Percentiles rank a stretch among this genome's conserved stretches.
phyloP scores from a whole-genome alignment of 2,888 invertebrate species.

The Amblyteles armatorius region DNA sequence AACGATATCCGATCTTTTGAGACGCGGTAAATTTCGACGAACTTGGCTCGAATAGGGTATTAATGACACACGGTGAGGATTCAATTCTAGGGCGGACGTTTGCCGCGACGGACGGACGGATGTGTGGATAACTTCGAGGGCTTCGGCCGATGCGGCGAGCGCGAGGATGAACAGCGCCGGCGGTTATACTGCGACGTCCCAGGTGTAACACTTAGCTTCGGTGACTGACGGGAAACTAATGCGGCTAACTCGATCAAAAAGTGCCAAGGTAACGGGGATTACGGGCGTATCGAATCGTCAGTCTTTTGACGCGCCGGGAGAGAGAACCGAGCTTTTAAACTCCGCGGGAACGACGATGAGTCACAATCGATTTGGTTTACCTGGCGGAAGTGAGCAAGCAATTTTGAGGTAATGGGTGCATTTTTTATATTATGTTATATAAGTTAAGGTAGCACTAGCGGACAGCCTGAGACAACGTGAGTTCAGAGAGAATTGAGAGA shows the following conservation, averaged over 20 bases:
- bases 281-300: constrained; percentile 50
- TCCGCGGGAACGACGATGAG: neutral
- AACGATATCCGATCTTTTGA: neutral
- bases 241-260: constrained; percentile 53
- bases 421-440: too few species aligned
- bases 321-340: constrained; percentile 15
- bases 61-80: constrained; percentile 10
- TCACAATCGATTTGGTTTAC: neutral
- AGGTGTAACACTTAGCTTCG: constrained; percentile 24
- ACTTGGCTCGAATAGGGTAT: constrained; percentile 11
- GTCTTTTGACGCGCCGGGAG: constrained; percentile 31
- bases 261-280: constrained; percentile 60
- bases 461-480: too few species aligned
- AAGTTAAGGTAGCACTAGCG: too few species aligned
- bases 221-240: constrained; percentile 57
- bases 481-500: too few species aligned
- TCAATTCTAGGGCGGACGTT: neutral
- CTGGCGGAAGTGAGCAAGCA: neutral
- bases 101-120: neutral
- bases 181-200: neutral
- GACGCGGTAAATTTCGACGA: neutral
- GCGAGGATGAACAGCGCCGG: neutral
- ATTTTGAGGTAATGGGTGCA: too few species aligned
- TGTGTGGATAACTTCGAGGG: neutral
- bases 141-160: neutral